Evolutionary conservation across 2,797 vertebrate genomes (phyloP).

Genomic region (Lycodopsis pacificus): DNA sequence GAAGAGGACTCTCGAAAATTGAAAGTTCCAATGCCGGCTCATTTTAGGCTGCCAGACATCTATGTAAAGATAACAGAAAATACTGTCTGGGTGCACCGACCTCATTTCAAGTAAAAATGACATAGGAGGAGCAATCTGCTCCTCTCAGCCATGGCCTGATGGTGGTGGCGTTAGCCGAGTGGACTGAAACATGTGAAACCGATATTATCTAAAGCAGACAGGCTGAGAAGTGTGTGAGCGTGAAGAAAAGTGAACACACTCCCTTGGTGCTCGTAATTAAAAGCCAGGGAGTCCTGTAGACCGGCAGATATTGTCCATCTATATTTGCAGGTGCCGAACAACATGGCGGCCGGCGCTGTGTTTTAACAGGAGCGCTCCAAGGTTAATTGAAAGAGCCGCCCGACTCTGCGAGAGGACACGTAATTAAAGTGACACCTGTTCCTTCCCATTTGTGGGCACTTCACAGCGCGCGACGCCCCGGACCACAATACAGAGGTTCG

Average conservation of each 20-base stretch:
- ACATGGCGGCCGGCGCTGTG: slow-evolving; percentile 49
- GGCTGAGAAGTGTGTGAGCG: slow-evolving; percentile 10
- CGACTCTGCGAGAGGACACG: slow-evolving; percentile 51
- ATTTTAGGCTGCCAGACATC: slow-evolving; percentile 53
- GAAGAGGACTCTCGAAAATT: slow-evolving; percentile 41
- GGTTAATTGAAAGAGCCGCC: slow-evolving; percentile 81
- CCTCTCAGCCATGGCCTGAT: slow-evolving; percentile 33
- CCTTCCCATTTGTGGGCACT: slow-evolving; percentile 67
- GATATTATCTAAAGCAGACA: slow-evolving; percentile 48
- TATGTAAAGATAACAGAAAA: slow-evolving; percentile 60
- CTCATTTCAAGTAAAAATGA: slow-evolving; percentile 63
- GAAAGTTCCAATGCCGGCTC: slow-evolving; percentile 34
- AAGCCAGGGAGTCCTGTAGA: slow-evolving; percentile 61
- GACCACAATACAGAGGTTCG: slow-evolving; percentile 44
- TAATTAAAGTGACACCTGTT: slow-evolving; percentile 84
- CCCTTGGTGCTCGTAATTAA: slow-evolving; percentile 72
- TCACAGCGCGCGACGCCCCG: slow-evolving; percentile 19
- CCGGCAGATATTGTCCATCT: slow-evolving; percentile 60
- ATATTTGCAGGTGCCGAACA: slow-evolving; percentile 51
- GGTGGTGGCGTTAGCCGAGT: slow-evolving; percentile 20
- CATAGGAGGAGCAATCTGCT: slow-evolving; percentile 52
- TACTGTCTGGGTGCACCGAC: slow-evolving; percentile 44
- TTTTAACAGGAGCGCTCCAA: slow-evolving; percentile 64
- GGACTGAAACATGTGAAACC: slow-evolving; percentile 44
- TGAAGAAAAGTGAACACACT: slow-evolving; percentile 45